Base-by-base conservation (phyloP, 2,113 vertebrate genomes). In the Sminthopsis crassicaudata region DNA sequence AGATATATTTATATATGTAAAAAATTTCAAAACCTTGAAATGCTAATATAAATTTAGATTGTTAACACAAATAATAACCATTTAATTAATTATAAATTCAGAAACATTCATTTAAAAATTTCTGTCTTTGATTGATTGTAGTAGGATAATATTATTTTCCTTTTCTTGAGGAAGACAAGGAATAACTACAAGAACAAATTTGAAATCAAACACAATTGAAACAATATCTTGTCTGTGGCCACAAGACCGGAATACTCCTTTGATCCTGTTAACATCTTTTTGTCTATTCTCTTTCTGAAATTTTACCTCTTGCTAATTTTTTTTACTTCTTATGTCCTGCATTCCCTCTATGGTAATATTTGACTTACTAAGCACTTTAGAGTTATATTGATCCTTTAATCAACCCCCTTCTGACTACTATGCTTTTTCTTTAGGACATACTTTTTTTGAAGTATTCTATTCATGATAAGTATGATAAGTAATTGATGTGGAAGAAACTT, bases 311-410 rank as follows among this genome's bases (percentile, higher is more conserved):
- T 51, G 0, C 90, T 92, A 46, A 57, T 51, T 26, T 90, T 51
- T 89, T 46, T 60, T 94, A 67, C 51, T 88, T 90, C 19, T 91
- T 54, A 27, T 48, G 53, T 89, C 91, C 91, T 50, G 36, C 51
- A 8, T 92, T 88, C 54, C 51, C 2, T 0, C 94, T 51, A 1
- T 50, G 89, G 57, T 50, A 92, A 46, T 60, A 51, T 2, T 1
- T 4, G 36, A 48, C 90, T 95, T 88, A 95, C 91, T 92, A 92
- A 90, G 95, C 93, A 92, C n/a, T 46, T 96, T 93, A 84, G 51
- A 90, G 54, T 96, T 95, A 92, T 96, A 96, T n/a, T 50, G 67
- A 91, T 94, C 91, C 54, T 57, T 96, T 93, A 93, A 92, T 96
- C 94, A 93, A 93, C 93, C 54, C 89, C 88, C 91, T 30, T 23